Conservation (phyloP, 2,113 vertebrate genomes). For the Mellivora capensis region DNA sequence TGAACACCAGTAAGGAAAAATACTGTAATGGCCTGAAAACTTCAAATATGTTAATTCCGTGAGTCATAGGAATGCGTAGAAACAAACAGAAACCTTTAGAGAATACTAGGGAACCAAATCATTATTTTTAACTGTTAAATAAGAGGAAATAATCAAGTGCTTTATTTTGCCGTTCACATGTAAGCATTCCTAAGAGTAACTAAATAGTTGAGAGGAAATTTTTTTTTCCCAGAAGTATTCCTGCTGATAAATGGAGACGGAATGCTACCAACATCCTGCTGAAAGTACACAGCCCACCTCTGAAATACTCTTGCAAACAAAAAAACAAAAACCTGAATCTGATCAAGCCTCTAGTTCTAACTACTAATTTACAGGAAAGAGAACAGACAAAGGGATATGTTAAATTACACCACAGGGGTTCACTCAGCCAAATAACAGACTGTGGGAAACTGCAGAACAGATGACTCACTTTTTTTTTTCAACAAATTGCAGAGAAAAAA, state of each 20-base stretch:
- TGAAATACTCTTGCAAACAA: neutral
- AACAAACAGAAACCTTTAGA: neutral
- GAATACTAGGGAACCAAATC: neutral
- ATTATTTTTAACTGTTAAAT: constrained; percentile 12
- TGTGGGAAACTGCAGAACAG: constrained; percentile 36
- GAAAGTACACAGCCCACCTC: neutral
- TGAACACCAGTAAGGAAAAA: neutral
- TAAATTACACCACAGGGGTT: neutral
- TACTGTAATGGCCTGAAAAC: neutral
- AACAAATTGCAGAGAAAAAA: neutral
- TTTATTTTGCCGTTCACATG: constrained; percentile 4
- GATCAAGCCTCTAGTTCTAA: neutral
- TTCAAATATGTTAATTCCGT: neutral
- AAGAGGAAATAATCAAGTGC: neutral
- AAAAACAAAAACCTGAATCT: neutral
- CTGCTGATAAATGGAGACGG: neutral
- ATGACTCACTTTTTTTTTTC: constrained; percentile 9
- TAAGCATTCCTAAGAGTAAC: neutral
- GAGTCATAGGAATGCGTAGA: neutral
- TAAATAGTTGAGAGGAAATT: neutral
- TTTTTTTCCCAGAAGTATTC: neutral
- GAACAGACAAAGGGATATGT: neutral
- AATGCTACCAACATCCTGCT: neutral
- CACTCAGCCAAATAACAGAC: constrained; percentile 9
- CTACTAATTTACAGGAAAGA: constrained; percentile 18